Evolutionary conservation across 2,113 vertebrate genomes (phyloP).

Genomic region (Epinephelus lanceolatus): DNA sequence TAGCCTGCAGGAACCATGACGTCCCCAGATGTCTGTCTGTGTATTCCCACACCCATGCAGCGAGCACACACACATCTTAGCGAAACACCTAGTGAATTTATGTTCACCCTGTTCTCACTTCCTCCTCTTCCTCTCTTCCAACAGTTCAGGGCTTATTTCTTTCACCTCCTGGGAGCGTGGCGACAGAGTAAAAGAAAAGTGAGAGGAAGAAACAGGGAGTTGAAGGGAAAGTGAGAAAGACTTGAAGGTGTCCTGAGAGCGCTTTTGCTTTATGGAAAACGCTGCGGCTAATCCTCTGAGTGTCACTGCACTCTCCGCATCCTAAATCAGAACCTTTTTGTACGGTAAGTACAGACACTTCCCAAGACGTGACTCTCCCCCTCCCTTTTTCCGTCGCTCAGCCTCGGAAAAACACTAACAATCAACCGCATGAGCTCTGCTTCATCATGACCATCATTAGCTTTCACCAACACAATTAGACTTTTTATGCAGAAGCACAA

Average conservation of each 20-base stretch:
- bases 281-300: constrained; percentile 72
- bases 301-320: constrained; percentile 68
- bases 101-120: constrained; percentile 68
- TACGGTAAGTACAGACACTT: constrained; percentile 50
- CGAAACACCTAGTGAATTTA: constrained; percentile 56
- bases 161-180: constrained; percentile 69
- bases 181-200: constrained; percentile 64
- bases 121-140: constrained; percentile 41
- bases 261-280: constrained; percentile 57
- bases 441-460: constrained; percentile 61
- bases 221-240: constrained; percentile 70
- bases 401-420: constrained; percentile 12
- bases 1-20: constrained; percentile 59
- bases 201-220: constrained; percentile 60
- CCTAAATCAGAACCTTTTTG: constrained; percentile 61
- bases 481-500: constrained; percentile 30
- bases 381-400: background rate
- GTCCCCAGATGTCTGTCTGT: constrained; percentile 67
- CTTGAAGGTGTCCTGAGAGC: constrained; percentile 75
- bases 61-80: constrained; percentile 18
- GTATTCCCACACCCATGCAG: constrained; percentile 41
- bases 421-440: constrained; percentile 22
- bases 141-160: constrained; percentile 61
- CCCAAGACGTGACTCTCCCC: constrained; percentile 32
- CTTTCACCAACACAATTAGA: constrained; percentile 49